Evolutionary conservation across 2,113 vertebrate genomes (phyloP).

Genomic region (Centrocercus urophasianus): DNA sequence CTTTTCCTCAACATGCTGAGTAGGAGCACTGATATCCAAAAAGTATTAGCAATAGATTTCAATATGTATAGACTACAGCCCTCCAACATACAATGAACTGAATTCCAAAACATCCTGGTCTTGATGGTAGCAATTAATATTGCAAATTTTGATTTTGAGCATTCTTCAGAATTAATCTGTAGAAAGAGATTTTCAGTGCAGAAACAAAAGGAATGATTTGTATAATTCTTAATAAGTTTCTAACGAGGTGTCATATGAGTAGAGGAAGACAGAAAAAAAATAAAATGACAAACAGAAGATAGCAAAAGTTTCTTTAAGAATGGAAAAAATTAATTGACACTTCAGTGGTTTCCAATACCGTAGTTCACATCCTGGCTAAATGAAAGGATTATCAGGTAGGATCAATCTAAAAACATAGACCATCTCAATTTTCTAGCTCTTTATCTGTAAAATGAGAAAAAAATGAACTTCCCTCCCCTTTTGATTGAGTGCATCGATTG

Average conservation of each 20-base stretch:
- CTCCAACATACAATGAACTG: not conserved
- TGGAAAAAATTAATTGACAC: not conserved
- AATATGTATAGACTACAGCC: rapidly evolving
- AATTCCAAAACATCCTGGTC: not conserved
- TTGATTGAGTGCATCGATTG: not conserved
- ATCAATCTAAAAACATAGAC: not conserved
- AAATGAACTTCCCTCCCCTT: not conserved
- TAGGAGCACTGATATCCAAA: not conserved
- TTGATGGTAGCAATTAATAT: not conserved
- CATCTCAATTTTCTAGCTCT: not conserved
- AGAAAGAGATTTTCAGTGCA: not conserved
- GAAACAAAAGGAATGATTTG: not conserved
- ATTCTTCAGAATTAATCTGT: not conserved
- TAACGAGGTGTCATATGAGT: not conserved
- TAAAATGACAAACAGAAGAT: not conserved
- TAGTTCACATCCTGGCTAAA: not conserved
- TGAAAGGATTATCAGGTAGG: not conserved
- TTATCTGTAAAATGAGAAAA: not conserved
- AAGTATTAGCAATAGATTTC: not conserved
- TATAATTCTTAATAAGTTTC: not conserved
- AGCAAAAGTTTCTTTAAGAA: not conserved
- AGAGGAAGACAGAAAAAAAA: not conserved
- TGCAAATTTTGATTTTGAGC: not conserved
- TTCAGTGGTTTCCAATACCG: not conserved
- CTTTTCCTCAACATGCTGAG: not conserved